Evolutionary conservation across 1,140 invertebrate genomes (phyloP).

Genomic region (Bombus consobrinus): DNA sequence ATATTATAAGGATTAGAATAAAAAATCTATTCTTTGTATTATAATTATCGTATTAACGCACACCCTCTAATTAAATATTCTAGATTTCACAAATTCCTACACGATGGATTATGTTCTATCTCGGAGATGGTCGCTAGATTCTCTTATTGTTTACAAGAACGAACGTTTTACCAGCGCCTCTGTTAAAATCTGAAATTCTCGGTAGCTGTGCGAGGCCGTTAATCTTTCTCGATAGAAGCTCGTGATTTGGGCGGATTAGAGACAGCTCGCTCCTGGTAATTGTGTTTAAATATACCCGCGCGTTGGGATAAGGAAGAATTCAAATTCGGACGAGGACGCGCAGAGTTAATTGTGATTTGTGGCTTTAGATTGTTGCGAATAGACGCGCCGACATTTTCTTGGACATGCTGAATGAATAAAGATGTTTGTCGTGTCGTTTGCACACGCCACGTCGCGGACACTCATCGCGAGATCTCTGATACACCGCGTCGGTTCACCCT

Average conservation of each 20-base stretch:
- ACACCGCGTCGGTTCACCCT: not conserved
- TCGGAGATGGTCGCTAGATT: not conserved
- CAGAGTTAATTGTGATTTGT: slow-evolving; percentile 64
- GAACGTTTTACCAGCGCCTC: not conserved
- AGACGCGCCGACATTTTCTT: slow-evolving; percentile 57
- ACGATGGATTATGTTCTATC: too few species aligned
- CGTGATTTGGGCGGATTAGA: slow-evolving; percentile 61
- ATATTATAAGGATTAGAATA: too few species aligned
- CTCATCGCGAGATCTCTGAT: not conserved
- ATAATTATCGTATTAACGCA: too few species aligned
- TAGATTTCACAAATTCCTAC: fast-evolving
- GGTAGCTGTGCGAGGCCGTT: slow-evolving; percentile 31
- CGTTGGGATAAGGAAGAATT: slow-evolving; percentile 42
- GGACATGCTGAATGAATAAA: slow-evolving; percentile 62
- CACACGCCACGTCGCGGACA: slow-evolving; percentile 28
- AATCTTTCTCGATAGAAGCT: slow-evolving; percentile 52
- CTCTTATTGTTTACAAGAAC: slow-evolving; percentile 11
- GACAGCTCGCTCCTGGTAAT: slow-evolving; percentile 58
- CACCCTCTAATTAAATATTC: too few species aligned
- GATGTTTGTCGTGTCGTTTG: slow-evolving; percentile 39
- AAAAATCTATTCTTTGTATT: too few species aligned
- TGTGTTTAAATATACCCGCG: slow-evolving; percentile 65
- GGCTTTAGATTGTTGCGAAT: slow-evolving; percentile 60
- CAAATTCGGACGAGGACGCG: slow-evolving; percentile 48
- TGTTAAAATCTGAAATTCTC: slow-evolving; percentile 34